phyloP scores from a whole-genome alignment of 1,140 invertebrate genomes.

The Campoletis sonorensis region DNA sequence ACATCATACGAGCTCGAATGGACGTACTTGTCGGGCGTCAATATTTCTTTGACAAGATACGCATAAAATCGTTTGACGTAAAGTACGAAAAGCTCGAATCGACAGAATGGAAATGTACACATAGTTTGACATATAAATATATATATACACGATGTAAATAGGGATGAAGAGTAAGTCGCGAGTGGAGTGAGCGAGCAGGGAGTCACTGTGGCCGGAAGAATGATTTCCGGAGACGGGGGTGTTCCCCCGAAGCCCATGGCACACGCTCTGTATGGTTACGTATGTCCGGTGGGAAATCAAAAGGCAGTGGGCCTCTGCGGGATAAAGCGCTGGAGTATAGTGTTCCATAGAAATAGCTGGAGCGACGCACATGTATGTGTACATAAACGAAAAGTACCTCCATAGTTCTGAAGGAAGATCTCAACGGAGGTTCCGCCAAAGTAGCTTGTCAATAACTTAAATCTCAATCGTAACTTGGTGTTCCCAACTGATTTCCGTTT shows the following conservation, averaged over 20 bases:
- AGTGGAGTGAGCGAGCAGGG: conserved; percentile 53
- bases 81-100: too few relatives aligned
- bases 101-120: not conserved
- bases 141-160: conserved; percentile 51
- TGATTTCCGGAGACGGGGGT: conserved; percentile 71
- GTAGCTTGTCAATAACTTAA: conserved; percentile 78
- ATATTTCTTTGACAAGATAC: conserved; percentile 17
- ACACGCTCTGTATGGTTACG: conserved; percentile 6
- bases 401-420: conserved; percentile 56
- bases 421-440: conserved; percentile 70
- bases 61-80: not conserved
- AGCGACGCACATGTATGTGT: not conserved
- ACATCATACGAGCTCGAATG: not conserved
- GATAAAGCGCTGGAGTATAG: conserved; percentile 65
- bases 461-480: conserved; percentile 76
- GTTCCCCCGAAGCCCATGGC: conserved; percentile 47
- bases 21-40: conserved; percentile 13
- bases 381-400: conserved; percentile 35
- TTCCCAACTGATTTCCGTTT: conserved; percentile 74
- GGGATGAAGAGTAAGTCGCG: conserved; percentile 60
- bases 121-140: too few relatives aligned
- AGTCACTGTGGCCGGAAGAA: conserved; percentile 75
- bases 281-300: conserved; percentile 75
- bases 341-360: not conserved
- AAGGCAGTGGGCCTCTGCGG: conserved; percentile 70